A percentile compares a stretch with the other conserved stretches of the same genome.
These are phyloP conservation scores for Hemicrepidius hirtus DNA, from an alignment of 2,888 invertebrate species.

Conservation along the genomic window DNA sequence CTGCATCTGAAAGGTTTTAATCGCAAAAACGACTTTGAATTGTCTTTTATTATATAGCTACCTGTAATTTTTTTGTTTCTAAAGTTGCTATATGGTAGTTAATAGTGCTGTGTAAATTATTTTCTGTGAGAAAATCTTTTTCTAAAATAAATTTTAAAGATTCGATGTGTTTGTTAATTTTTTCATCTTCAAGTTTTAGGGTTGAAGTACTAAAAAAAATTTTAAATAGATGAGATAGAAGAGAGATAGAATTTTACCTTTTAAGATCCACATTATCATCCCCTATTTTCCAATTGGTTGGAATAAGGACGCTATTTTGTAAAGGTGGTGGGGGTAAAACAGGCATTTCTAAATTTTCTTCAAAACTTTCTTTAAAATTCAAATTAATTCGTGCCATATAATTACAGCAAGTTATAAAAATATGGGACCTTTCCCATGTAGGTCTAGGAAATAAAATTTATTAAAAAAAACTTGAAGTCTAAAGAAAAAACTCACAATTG, in stretches of 20 bases:
- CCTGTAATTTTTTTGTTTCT: conserved; percentile 67
- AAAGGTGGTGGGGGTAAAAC: conserved; percentile 68
- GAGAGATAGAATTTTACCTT: too few species aligned
- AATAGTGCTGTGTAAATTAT: conserved; percentile 73
- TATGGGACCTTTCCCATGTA: conserved; percentile 69
- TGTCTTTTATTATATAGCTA: too few species aligned
- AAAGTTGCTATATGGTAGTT: conserved; percentile 74
- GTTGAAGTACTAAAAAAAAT: neutral
- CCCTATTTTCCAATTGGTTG: conserved; percentile 66
- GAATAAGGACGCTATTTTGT: conserved; percentile 70
- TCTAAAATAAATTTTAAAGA: conserved; percentile 58
- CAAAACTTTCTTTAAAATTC: conserved; percentile 57
- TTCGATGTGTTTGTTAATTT: conserved; percentile 43
- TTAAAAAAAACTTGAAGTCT: neutral
- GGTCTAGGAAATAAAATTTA: conserved; percentile 27
- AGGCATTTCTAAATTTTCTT: conserved; percentile 58
- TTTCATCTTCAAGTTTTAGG: conserved; percentile 39
- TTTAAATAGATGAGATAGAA: too few species aligned
- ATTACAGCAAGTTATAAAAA: conserved; percentile 76
- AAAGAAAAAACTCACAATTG: neutral
- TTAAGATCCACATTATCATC: conserved; percentile 42
- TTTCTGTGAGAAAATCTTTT: conserved; percentile 69
- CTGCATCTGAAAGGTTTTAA: conserved; percentile 71
- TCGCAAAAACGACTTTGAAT: conserved; percentile 21
- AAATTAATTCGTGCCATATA: conserved; percentile 72